A percentile compares a stretch with the other conserved stretches of the same genome.
These are phyloP conservation scores for Pogoniulus pusillus DNA, from an alignment of 2,797 vertebrate genomes.

Conservation along the genomic window DNA sequence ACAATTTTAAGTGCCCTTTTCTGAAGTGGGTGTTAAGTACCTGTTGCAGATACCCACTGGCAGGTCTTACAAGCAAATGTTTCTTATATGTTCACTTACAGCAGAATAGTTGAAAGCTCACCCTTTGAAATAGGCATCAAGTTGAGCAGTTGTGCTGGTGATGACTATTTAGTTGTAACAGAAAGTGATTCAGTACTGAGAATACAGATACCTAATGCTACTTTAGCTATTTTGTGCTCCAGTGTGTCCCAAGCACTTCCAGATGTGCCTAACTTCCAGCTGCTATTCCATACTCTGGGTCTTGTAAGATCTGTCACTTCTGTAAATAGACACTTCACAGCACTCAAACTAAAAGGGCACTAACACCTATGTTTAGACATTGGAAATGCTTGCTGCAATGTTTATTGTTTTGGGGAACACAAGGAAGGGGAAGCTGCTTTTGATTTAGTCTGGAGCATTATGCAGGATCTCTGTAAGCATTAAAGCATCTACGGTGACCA, in stretches of 20 bases:
- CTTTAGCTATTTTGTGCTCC: neutral
- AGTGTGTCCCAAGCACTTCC: neutral
- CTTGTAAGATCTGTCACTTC: neutral
- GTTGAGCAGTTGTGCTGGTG: neutral
- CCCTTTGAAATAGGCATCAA: neutral
- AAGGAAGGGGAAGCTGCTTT: neutral
- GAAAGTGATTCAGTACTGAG: neutral
- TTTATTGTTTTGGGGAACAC: neutral
- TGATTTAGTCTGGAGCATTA: neutral
- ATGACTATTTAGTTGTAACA: neutral
- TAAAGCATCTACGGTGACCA: neutral
- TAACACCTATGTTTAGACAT: neutral
- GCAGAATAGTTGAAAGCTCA: accelerated
- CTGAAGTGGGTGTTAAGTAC: neutral
- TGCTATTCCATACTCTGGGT: neutral
- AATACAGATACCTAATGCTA: neutral
- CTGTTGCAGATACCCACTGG: neutral
- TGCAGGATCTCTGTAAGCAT: neutral
- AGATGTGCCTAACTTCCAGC: neutral
- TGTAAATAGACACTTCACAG: too few relatives aligned
- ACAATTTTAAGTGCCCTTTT: neutral
- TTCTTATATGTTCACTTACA: neutral
- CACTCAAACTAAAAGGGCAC: too few relatives aligned
- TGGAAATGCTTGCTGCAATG: neutral
- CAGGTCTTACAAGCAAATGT: neutral